Conservation (phyloP, 2,113 vertebrate genomes). For the Hirundichthys speculiger region DNA sequence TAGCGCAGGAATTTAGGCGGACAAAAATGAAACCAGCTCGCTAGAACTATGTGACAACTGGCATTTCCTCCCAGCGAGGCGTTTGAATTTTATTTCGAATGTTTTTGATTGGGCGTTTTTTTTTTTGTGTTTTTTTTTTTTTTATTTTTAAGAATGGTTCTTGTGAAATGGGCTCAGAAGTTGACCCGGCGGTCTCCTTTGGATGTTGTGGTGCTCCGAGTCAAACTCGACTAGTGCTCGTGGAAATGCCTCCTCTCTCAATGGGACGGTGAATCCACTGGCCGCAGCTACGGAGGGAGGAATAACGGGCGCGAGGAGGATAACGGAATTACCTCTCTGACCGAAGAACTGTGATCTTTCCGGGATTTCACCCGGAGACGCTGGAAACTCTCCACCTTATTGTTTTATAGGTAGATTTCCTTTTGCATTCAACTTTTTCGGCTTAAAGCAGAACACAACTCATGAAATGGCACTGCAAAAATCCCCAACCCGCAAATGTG, state of each 20-base stretch:
- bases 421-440: conserved; percentile 51
- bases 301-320: conserved; percentile 2
- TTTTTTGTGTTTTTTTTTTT: neutral
- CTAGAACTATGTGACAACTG: conserved; percentile 49
- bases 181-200: conserved; percentile 83
- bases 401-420: conserved; percentile 64
- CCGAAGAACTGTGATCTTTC: conserved; percentile 46
- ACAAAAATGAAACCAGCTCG: conserved; percentile 37
- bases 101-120: neutral
- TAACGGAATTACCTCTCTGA: conserved; percentile 68
- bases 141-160: conserved; percentile 39
- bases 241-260: conserved; percentile 48
- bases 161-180: conserved; percentile 72
- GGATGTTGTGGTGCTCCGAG: conserved; percentile 64
- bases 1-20: conserved; percentile 54
- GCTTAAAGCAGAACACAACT: conserved; percentile 23
- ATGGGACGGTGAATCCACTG: conserved; percentile 44
- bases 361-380: conserved; percentile 25
- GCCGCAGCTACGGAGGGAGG: conserved; percentile 5
- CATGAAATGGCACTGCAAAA: conserved; percentile 21
- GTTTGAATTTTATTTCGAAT: neutral
- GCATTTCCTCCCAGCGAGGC: neutral
- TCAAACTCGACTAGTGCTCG: conserved; percentile 27
- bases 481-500: conserved; percentile 34
- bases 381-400: conserved; percentile 40